Conservation (phyloP, 1,140 invertebrate species). For the Brachionus plicatilis region DNA sequence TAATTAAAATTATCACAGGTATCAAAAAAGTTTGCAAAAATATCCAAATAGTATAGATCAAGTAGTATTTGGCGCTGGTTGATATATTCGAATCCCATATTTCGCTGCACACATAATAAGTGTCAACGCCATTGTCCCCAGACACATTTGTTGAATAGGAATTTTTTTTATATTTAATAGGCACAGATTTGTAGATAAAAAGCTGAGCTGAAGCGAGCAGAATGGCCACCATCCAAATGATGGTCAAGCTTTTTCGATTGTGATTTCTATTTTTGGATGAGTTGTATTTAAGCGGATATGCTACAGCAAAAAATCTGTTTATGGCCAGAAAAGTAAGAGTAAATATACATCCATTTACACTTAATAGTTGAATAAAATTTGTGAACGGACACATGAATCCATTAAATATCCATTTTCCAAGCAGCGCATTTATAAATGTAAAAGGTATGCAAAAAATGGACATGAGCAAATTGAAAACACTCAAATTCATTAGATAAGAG, state of each 20-base stretch:
- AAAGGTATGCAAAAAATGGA: conserved; percentile 35
- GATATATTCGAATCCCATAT: neutral
- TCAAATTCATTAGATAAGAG: conserved; percentile 13
- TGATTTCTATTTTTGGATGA: conserved; percentile 7
- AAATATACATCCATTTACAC: conserved; percentile 10
- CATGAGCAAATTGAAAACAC: neutral
- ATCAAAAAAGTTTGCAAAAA: conserved; percentile 23
- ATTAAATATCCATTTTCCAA: conserved; percentile 21
- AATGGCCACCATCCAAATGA: conserved; percentile 3
- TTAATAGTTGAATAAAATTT: conserved; percentile 22
- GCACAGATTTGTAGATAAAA: neutral
- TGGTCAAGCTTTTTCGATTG: neutral
- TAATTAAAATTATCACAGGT: conserved; percentile 35
- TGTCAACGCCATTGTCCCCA: neutral
- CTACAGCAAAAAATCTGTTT: conserved; percentile 11
- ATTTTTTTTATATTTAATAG: neutral
- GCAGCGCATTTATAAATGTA: neutral
- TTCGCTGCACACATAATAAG: conserved; percentile 21
- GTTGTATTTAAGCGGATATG: conserved; percentile 11
- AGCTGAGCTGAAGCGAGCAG: neutral
- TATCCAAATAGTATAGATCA: conserved; percentile 23
- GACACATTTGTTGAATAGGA: neutral
- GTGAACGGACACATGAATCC: conserved; percentile 16
- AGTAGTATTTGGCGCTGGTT: conserved; percentile 7
- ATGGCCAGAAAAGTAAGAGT: conserved; percentile 18